Base-by-base conservation (phyloP, 2,888 invertebrate genomes). In the Hermodice carunculata region DNA sequence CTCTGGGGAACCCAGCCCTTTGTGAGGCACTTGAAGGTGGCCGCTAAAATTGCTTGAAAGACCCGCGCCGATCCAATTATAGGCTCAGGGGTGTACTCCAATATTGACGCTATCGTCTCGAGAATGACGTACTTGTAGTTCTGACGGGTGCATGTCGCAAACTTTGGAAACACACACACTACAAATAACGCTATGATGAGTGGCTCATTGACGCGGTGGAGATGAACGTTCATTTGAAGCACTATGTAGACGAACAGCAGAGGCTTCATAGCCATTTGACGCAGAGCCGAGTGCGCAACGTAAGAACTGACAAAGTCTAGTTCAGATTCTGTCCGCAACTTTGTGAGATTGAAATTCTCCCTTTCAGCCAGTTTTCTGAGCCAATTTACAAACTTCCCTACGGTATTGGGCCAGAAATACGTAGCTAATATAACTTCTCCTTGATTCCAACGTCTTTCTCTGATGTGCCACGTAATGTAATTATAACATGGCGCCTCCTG, bases 181-280 rank as follows among this genome's bases (percentile, higher is more conserved):
- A 79, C 64, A 62, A 79, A 79, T 73, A 80, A 75, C 32, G 79
- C 74, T 22, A 80, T 67, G 26, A 76, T 74, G 28, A 80, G 75
- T 0, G 81, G 78, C 8, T 76, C 74, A 56, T 77, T 78, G 37
- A 75, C 63, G 53, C 79, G 76, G n/a, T 76, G 62, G 1, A 79
- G 67, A 28, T 75, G 71, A 17, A 78, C 73, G 37, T 67, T 73
- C 34, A 77, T 75, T 60, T 81, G 78, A 22, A 81, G 69, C 42
- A 78, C 44, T 42, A 80, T 74, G 57, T 77, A 80, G 0, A 77
- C 26, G 37, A 81, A 60, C 26, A 79, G 57, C 22, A 78, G 66
- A 1, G 81, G 81, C 54, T 80, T 81, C 79, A 80, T 79, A 52
- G 78, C 68, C 80, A 81, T 80, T 61, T 78, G 78, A 26, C 80